These are phyloP conservation scores for Idaea dimidiata DNA, from an alignment of 2,888 invertebrate species.

Conservation along the genomic window DNA sequence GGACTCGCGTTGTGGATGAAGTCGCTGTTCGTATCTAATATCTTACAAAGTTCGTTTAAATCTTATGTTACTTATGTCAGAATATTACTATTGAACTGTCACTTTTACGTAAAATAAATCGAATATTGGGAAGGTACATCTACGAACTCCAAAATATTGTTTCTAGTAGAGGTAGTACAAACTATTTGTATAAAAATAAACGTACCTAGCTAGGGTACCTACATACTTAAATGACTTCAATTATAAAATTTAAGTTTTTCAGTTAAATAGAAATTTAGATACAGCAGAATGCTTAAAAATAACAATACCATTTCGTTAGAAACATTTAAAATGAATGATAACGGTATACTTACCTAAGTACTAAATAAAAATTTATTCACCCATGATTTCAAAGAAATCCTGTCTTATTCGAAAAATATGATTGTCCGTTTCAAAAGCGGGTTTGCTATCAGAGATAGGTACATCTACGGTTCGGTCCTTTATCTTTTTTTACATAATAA, in stretches of 20 bases:
- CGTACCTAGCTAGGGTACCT: no score
- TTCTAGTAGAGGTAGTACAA: no score
- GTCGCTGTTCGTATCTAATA: background rate
- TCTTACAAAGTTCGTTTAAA: background rate
- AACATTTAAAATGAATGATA: background rate
- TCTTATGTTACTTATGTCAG: background rate
- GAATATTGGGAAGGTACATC: no score
- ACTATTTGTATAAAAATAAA: no score
- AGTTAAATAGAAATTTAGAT: background rate
- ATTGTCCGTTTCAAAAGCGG: background rate
- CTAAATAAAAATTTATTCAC: background rate
- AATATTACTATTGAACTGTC: no score
- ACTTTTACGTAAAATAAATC: no score
- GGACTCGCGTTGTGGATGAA: no score
- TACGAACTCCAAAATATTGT: no score
- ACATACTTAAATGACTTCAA: no score
- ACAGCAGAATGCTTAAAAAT: background rate
- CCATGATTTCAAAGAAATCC: background rate
- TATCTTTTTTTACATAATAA: constrained; percentile 1
- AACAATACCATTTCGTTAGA: background rate
- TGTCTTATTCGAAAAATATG: background rate
- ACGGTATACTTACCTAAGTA: background rate
- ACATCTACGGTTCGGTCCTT: background rate
- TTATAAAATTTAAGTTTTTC: background rate
- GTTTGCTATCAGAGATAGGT: background rate